phyloP scores from a whole-genome alignment of 2,113 vertebrate genomes.

The Rhegmatorhina hoffmannsi region DNA sequence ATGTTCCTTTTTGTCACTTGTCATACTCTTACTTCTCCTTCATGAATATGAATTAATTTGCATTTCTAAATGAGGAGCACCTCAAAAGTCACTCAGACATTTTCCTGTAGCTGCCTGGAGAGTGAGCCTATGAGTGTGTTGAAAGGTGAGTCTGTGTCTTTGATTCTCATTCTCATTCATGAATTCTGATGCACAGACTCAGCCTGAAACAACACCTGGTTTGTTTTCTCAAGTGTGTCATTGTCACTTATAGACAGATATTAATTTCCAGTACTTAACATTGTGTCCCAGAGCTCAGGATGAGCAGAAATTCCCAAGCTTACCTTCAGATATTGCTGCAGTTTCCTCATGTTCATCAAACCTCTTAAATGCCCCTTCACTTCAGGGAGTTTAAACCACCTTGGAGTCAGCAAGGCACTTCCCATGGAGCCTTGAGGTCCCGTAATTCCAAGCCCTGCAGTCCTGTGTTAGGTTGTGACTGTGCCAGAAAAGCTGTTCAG shows the following conservation, averaged over 20 bases:
- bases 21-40: neutral
- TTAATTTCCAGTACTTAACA: neutral
- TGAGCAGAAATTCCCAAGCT: neutral
- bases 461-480: neutral
- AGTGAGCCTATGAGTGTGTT: neutral
- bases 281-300: neutral
- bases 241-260: neutral
- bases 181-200: neutral
- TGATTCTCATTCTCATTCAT: neutral
- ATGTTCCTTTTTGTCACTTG: neutral
- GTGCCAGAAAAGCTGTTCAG: neutral
- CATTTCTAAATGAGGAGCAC: neutral
- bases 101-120: no score
- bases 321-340: neutral
- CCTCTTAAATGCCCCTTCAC: neutral
- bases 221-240: neutral
- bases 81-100: neutral
- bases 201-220: neutral
- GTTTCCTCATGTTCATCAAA: neutral
- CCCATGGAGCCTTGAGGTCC: neutral
- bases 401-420: neutral
- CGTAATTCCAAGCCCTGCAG: neutral
- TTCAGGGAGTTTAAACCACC: neutral
- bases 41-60: neutral
- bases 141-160: neutral